Evolutionary conservation across 2,113 vertebrate genomes (phyloP).

Genomic region (Cynoglossus semilaevis): DNA sequence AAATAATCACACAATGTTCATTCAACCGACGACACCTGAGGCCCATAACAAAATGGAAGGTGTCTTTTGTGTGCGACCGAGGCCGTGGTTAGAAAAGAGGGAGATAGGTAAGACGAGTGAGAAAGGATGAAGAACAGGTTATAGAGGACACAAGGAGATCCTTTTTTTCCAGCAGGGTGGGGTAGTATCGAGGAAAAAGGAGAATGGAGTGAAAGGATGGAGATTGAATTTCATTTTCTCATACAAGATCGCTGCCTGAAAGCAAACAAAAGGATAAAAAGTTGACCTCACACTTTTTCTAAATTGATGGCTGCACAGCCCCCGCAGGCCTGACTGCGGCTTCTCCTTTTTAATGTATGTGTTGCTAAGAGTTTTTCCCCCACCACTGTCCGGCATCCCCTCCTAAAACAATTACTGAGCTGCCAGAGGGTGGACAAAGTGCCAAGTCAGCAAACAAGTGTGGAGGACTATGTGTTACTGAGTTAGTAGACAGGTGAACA

Average conservation of each 20-base stretch:
- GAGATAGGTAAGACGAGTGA: slow-evolving; percentile 15
- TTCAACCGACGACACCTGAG: slow-evolving; percentile 31
- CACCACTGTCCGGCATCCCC: slow-evolving; percentile 46
- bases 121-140: slow-evolving; percentile 14
- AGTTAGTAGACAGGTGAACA: slow-evolving; percentile 1
- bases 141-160: slow-evolving; percentile 24
- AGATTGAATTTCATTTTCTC: slow-evolving; percentile 68
- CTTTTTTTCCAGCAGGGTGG: slow-evolving; percentile 17
- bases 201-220: slow-evolving; percentile 56
- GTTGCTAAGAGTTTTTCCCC: slow-evolving; percentile 8
- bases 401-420: slow-evolving; percentile 64
- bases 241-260: slow-evolving; percentile 42
- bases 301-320: slow-evolving; percentile 41
- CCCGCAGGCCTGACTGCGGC: slow-evolving; percentile 33
- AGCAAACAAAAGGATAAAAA: slow-evolving; percentile 67
- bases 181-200: slow-evolving; percentile 15
- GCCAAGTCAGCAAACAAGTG: slow-evolving; percentile 57
- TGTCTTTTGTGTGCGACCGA: slow-evolving; percentile 18
- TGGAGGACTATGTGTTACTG: slow-evolving; percentile 46
- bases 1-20: slow-evolving; percentile 33
- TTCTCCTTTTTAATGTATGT: slow-evolving; percentile 10
- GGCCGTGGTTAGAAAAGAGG: slow-evolving; percentile 28
- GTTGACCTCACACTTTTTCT: slow-evolving; percentile 49
- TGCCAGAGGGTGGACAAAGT: slow-evolving; percentile 45
- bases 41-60: slow-evolving; percentile 33